Base-by-base conservation (phyloP, 64 coral and sea anemone species). In the Stichodactyla mertensii region DNA sequence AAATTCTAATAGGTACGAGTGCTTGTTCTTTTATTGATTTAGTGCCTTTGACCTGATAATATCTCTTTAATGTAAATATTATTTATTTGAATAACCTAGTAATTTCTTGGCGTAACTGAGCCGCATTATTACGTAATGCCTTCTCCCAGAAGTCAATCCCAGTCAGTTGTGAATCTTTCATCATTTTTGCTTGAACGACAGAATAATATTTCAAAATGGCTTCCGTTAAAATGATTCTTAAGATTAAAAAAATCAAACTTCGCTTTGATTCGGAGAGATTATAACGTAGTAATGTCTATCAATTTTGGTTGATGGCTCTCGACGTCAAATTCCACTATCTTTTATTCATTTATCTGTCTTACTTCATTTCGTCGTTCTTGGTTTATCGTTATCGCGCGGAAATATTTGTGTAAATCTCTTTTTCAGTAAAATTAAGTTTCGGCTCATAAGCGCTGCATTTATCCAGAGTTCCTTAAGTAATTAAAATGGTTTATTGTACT, bases 401-500 rank as follows among this genome's bases (percentile, higher is more conserved):
- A 74, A 31, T 74, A 74, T 23, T 7, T 74, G 69, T 10, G 69
- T 27, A 74, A 74, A 31, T 74, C 69, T 31, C 27, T 31, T 74
- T 74, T 74, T 66, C 4, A 26, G 69, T 23, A 22, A 69, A 69
- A 74, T 74, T 74, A 31, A 74, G 69, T 74, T 74, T 74, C 69
- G n/a, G 23, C 27, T 74, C 26, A 74, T 74, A 74, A 27, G 8
- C 10, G 23, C 12, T n/a, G 6, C 7, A 74, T 31, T 74, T 26
- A 24, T 9, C 13, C 18, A 74, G 22, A 74, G 69, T 74, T 74
- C 24, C 27, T 26, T 27, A 31, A 31, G 69, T 74, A 74, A 74
- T 74, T 74, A 74, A 74, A 74, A 74, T 74, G 69, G 24, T 74
- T 23, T 74, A 74, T 31, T 74, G 69, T 74, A 9, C 69, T 31